Base-by-base conservation (phyloP, 2,888 invertebrate species). In the Ommatoiulus sabulosus region DNA sequence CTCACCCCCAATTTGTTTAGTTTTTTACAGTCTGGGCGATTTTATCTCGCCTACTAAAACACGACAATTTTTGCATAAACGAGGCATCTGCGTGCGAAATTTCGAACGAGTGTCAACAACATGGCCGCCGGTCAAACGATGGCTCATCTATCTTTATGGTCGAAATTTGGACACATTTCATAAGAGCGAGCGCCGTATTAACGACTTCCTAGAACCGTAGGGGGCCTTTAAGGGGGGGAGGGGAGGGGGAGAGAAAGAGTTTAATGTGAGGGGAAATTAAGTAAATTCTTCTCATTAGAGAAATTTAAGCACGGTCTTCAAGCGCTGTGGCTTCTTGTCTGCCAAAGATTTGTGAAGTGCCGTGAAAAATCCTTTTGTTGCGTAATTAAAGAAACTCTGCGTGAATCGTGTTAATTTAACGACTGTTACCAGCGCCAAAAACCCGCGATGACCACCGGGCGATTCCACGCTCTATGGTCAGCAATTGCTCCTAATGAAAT, bases 261-360 rank as follows among this genome's bases (percentile, higher is more conserved):
- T 35, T 35, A 35, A 52, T 52, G 35, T 52, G 52, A 52, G 52
- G 52, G 0, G 5, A 80, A 80, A 43, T 80, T 35, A 80, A 43
- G 0, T 10, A 12, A 80, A 80, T 43, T 43, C 80, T 80, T 43
- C 80, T 80, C 80, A 80, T 80, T 80, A 80, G 80, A 35, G 15
- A 80, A 80, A 80, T 80, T 80, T 43, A 10, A 80, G 24, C 80
- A 80, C 80, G 35, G 80, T 80, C 80, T 24, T 80, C 80, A 72
- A 72, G 5, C 63, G 8, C 35, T 43, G 35, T 35, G 35, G 35
- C 35, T 80, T 8, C 80, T 80, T 8, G 24, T 72, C 72, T n/a
- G 7, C 80, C 35, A 80, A 24, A 10, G 24, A 72, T 72, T 24
- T 72, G 72, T 72, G 72, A 72, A 80, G 80, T 80, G 80, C 80